A percentile compares a stretch with the other conserved stretches of the same genome.
Conservation (phyloP, 2,888 invertebrate genomes). For the Heterodera filipjevi region DNA sequence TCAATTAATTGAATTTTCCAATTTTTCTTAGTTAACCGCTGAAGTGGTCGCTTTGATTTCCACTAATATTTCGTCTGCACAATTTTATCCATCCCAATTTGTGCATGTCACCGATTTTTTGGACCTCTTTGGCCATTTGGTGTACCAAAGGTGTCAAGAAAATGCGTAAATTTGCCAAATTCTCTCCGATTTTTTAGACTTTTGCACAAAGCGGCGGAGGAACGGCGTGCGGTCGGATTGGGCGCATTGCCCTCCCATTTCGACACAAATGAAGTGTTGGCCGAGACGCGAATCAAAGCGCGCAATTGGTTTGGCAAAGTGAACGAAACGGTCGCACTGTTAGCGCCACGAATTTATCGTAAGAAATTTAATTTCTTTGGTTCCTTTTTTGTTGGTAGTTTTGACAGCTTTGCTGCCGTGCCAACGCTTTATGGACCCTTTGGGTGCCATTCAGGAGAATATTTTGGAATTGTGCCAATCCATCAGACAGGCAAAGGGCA, state of each 20-base stretch:
- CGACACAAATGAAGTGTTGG: slow-evolving; percentile 41
- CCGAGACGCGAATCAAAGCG: slow-evolving; percentile 73
- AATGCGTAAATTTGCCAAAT: slow-evolving; percentile 68
- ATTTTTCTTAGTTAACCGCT: slow-evolving; percentile 84
- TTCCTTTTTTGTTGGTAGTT: neutral
- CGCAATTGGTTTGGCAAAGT: slow-evolving; percentile 99
- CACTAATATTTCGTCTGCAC: slow-evolving; percentile 80
- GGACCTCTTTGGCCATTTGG: slow-evolving; percentile 85
- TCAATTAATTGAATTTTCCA: neutral
- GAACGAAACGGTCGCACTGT: slow-evolving; percentile 89
- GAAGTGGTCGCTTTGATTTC: slow-evolving; percentile 89
- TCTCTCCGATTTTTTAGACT: slow-evolving; percentile 11
- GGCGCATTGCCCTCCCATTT: slow-evolving; percentile 39
- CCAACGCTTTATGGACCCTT: slow-evolving; percentile 26
- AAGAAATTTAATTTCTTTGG: neutral
- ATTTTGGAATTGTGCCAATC: slow-evolving; percentile 22
- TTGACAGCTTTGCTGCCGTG: slow-evolving; percentile 24
- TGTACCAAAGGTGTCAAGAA: slow-evolving; percentile 75
- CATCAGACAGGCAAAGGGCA: neutral
- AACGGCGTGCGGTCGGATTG: slow-evolving; percentile 38
- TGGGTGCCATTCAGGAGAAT: slow-evolving; percentile 20
- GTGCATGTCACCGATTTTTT: slow-evolving; percentile 92
- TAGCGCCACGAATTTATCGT: slow-evolving; percentile 80
- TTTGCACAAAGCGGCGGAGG: slow-evolving; percentile 55
- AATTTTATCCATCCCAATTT: slow-evolving; percentile 97